Evolutionary conservation across 2,113 vertebrate species (phyloP).

Genomic region (Toxotes jaculatrix): DNA sequence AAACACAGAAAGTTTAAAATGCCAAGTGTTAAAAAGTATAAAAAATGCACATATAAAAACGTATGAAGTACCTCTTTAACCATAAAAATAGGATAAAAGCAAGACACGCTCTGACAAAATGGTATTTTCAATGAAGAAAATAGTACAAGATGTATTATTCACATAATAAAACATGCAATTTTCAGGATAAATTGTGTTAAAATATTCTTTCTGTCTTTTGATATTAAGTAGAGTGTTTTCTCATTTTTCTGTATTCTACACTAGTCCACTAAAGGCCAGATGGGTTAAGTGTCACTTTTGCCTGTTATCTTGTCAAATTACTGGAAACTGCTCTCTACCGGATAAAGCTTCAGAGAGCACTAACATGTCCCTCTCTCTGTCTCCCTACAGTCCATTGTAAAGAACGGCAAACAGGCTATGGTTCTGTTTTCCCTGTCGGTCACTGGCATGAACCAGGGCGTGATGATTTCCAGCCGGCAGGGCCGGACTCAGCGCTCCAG

Average conservation of each 20-base stretch:
- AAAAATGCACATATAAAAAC: no score
- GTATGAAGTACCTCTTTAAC: no score
- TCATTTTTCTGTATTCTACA: background rate
- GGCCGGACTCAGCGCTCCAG: conserved; percentile 78
- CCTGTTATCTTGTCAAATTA: background rate
- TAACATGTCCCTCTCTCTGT: background rate
- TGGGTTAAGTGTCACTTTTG: background rate
- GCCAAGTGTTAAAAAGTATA: no score
- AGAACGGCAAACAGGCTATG: conserved; percentile 92
- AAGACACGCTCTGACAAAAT: background rate
- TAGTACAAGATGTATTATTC: no score
- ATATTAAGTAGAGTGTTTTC: background rate
- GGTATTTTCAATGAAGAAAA: no score
- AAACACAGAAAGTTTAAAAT: no score
- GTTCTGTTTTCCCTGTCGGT: conserved; percentile 96
- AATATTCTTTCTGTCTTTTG: no score
- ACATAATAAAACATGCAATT: no score
- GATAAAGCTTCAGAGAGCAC: background rate
- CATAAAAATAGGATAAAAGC: background rate
- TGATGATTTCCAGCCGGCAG: conserved; percentile 89
- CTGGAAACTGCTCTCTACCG: background rate
- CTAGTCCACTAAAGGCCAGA: background rate
- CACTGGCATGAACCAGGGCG: conserved; percentile 91
- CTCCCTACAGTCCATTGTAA: conserved; percentile 89
- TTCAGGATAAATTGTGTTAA: no score